Evolutionary conservation across 2,888 invertebrate genomes (phyloP).

Genomic region (Hylaea fasciaria): DNA sequence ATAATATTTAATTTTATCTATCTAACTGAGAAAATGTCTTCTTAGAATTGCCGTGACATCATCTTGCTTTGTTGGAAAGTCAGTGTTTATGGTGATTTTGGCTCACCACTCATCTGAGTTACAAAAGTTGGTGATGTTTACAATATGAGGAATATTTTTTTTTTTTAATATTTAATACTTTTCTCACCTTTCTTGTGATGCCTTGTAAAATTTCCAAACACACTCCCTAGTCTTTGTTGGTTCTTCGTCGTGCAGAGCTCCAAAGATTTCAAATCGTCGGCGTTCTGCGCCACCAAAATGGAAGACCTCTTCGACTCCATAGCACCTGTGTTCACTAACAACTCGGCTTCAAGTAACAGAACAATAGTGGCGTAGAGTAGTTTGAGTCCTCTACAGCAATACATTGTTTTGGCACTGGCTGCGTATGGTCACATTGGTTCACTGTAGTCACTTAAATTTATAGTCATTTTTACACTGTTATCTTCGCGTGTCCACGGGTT

Average conservation of each 20-base stretch:
- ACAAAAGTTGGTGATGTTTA: too few species aligned
- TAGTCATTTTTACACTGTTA: constrained; percentile 77
- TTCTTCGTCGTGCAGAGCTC: constrained; percentile 76
- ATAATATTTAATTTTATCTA: too few species aligned
- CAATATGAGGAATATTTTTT: too few species aligned
- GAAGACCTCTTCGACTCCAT: constrained; percentile 80
- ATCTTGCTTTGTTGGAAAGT: too few species aligned
- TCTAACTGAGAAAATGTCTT: too few species aligned
- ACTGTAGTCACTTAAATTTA: constrained; percentile 73
- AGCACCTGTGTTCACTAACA: constrained; percentile 74
- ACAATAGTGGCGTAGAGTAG: constrained; percentile 78
- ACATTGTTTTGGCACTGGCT: constrained; percentile 82
- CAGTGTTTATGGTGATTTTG: too few species aligned
- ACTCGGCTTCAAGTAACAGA: constrained; percentile 75
- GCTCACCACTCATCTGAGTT: too few species aligned
- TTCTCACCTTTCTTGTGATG: constrained; percentile 78
- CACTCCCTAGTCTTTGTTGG: constrained; percentile 77
- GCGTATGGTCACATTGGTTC: constrained; percentile 71
- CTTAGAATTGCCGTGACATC: too few species aligned
- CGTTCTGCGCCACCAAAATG: constrained; percentile 71
- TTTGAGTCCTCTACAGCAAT: constrained; percentile 80
- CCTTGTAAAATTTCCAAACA: constrained; percentile 79
- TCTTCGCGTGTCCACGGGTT: constrained; percentile 50
- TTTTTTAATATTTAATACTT: too few species aligned
- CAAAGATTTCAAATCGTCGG: constrained; percentile 74